Evolutionary conservation across 2,888 invertebrate species (phyloP).

Genomic region (Ormyrus labotus): DNA sequence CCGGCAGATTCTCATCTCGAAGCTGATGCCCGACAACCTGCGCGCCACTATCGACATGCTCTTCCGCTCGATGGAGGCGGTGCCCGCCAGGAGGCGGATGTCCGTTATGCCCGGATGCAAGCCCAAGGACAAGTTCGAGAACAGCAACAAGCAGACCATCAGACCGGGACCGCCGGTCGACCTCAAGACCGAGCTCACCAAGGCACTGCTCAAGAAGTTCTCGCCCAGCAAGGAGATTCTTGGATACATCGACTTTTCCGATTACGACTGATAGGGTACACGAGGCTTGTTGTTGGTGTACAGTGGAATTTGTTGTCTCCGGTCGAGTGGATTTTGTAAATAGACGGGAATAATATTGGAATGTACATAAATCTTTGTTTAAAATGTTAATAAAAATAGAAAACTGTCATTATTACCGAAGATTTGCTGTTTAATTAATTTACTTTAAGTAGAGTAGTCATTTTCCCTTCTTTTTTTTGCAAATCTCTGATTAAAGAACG

Average conservation of each 20-base stretch:
- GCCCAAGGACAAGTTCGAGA: slow-evolving; percentile 62
- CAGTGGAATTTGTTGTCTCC: too few relatives aligned
- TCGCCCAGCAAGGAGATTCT: slow-evolving; percentile 60
- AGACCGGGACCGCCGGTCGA: slow-evolving; percentile 59
- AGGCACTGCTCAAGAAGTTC: slow-evolving; percentile 60
- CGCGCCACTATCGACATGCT: slow-evolving; percentile 75
- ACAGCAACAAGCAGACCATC: slow-evolving; percentile 62
- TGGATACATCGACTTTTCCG: slow-evolving; percentile 66
- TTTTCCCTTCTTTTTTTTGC: too few relatives aligned
- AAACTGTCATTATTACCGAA: neutral
- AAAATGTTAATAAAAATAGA: slow-evolving; percentile 22
- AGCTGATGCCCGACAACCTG: slow-evolving; percentile 74
- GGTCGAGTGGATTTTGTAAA: neutral
- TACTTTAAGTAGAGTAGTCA: too few relatives aligned
- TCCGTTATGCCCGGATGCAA: slow-evolving; percentile 77
- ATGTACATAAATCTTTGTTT: neutral
- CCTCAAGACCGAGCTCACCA: slow-evolving; percentile 60
- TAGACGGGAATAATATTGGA: neutral
- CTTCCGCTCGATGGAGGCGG: slow-evolving; percentile 75
- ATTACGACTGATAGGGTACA: slow-evolving; percentile 60
- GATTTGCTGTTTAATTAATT: too few relatives aligned
- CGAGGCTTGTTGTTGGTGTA: too few relatives aligned
- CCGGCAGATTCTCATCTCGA: slow-evolving; percentile 75
- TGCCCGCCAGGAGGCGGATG: slow-evolving; percentile 75
- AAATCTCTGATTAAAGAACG: too few relatives aligned